Evolutionary conservation across 1,140 invertebrate species (phyloP), one percentile per base, ranked within the genome.

Genomic region (Drosophila littoralis): DNA sequence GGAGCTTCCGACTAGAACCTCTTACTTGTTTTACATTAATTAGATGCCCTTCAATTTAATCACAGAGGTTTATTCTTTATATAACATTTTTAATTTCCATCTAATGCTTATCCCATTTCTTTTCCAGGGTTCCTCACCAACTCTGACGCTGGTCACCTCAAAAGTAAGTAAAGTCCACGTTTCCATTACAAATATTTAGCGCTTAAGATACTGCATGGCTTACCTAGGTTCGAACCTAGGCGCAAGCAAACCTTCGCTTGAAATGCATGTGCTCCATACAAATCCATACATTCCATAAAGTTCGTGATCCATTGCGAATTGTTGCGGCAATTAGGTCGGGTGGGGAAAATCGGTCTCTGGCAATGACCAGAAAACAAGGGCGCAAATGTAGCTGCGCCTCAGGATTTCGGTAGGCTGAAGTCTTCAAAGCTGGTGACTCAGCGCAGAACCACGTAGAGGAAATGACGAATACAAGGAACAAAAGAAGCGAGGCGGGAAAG

Each of bases 81-180:
- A 42, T 13, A 13, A 13, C 1, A 12, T n/a, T 42, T 5, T 12
- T 12, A 5, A 42, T 13, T n/a, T 42, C 22, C 22, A 22, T 3
- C 22, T n/a, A 42, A 22, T 2, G 22, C 3, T 5, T 32, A 4
- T 63, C 40, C 10, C 3, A n/a, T 57, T 7, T 12, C 2, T 92
- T 9, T 93, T 94, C 73, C 94, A 95, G 94, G 94, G 94, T 93
- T 95, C 94, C 77, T 94, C 94, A 82, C 94, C 94, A 81, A 95
- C 94, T 92, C 93, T 95, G 93, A 95, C 94, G 92, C 93, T 94
- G 86, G 93, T 95, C 93, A 95, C 94, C 92, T 95, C 94, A 91
- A 95, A 95, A 94, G 94, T 95, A 94, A 95, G 94, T 94, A 22
- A 2, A 28, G 2, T 5, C 0, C 13, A 17, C 5, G 12, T 36